Evolutionary conservation across 2,888 invertebrate genomes (phyloP), one percentile per base, ranked within the genome.

Genomic region (Cephus pulcher): DNA sequence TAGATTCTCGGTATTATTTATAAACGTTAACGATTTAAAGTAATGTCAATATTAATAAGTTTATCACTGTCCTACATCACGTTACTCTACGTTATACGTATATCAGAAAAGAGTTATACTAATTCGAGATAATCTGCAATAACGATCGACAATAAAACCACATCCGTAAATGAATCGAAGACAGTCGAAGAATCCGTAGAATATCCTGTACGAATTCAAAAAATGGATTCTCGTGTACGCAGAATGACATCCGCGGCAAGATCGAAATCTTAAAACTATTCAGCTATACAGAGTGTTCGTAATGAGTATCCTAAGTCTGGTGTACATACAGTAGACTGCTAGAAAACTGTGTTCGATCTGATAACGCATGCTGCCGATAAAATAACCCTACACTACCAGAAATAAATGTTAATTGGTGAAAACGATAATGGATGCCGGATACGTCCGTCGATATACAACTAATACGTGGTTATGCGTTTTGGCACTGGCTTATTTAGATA

Each of bases 321-420:
- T 76, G 82, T 79, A 78, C 56, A 56, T 79, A 78, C 56, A 23
- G 56, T 56, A 56, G 2, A 56, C 82, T 83, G 81, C 83, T 82
- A 83, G 82, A 83, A 83, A 83, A 82, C 81, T 83, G 82, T 82
- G 81, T 80, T 23, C 76, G 80, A 81, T 79, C 75, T 79, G 74
- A 73, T 79, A 81, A 78, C 81, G 81, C 80, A 78, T 80, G 77
- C 80, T 80, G 70, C 75, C 82, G 78, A 80, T 82, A 83, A 85
- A 77, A 78, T 82, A 83, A 85, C 1, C 71, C 12, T 33, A 71
- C 0, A 3, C 71, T 71, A 32, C 4, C 33, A 0, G 4, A 71
- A 33, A 32, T 6, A 2, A 71, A 11, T 34, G 71, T 15, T 2
- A 33, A 15, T 71, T 0, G 32, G 12, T 71, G 34, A 32, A 15